Evolutionary conservation across 2,888 invertebrate species (phyloP).

Genomic region (Sepiola atlantica): DNA sequence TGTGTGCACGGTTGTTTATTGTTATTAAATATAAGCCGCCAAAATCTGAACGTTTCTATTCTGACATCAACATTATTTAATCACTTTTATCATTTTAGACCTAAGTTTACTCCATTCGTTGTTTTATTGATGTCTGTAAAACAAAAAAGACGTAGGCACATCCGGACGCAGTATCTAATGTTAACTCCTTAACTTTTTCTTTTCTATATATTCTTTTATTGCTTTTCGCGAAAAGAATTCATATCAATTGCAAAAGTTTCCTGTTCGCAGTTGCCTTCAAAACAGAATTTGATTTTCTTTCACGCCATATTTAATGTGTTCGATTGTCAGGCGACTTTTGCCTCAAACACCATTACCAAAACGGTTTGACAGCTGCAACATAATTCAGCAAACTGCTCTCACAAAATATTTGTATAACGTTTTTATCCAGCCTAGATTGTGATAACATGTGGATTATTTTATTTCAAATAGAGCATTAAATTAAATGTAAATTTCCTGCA

Average conservation of each 20-base stretch:
- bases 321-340: neutral
- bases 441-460: neutral
- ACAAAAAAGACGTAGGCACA: neutral
- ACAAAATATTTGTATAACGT: neutral
- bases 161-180: neutral
- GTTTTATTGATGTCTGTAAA: neutral
- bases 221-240: neutral
- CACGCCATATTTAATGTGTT: neutral
- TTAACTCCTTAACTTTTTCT: neutral
- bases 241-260: neutral
- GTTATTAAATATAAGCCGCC: constrained; percentile 21
- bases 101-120: neutral
- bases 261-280: neutral
- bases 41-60: constrained; percentile 32
- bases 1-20: constrained; percentile 21
- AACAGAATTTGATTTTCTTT: neutral
- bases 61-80: constrained; percentile 4
- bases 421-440: neutral
- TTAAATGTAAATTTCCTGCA: neutral
- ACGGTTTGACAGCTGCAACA: neutral
- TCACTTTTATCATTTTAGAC: constrained; percentile 18
- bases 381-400: neutral
- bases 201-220: neutral
- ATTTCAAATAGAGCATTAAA: neutral
- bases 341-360: neutral